A percentile compares a stretch with the other conserved stretches of the same genome.
Conservation (phyloP, 2,113 vertebrate species). For the Cyphomyrus plagiostoma region DNA sequence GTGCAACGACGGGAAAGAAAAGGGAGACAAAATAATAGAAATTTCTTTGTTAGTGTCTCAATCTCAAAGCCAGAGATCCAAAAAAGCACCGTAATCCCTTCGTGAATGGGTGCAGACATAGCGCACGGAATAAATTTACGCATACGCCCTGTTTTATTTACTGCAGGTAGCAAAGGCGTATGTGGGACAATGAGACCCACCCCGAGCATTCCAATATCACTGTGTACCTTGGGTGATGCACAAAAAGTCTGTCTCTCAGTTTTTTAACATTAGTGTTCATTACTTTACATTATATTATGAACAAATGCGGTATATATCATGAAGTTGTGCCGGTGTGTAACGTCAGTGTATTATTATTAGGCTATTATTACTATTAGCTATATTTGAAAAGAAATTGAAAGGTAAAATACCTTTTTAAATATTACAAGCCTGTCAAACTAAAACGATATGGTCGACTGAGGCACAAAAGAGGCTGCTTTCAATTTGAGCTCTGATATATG, state of each 20-base stretch:
- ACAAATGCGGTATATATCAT: background rate
- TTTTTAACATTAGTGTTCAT: background rate
- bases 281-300: background rate
- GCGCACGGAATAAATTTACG: constrained; percentile 33
- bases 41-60: constrained; percentile 44
- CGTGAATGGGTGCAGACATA: constrained; percentile 54
- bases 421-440: background rate
- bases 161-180: background rate
- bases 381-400: background rate
- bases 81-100: constrained; percentile 54
- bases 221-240: background rate
- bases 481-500: background rate
- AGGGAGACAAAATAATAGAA: constrained; percentile 48
- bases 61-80: constrained; percentile 45
- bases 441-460: background rate
- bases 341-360: background rate
- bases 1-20: constrained; percentile 37
- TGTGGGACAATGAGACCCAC: background rate
- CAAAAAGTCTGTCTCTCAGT: background rate
- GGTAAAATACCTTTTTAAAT: background rate
- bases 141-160: background rate
- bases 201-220: background rate
- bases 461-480: background rate
- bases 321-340: background rate
- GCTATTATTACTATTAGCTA: background rate